Evolutionary conservation across 2,113 vertebrate species (phyloP), one percentile per base, ranked within the genome.

Genomic region (Mustela lutreola): DNA sequence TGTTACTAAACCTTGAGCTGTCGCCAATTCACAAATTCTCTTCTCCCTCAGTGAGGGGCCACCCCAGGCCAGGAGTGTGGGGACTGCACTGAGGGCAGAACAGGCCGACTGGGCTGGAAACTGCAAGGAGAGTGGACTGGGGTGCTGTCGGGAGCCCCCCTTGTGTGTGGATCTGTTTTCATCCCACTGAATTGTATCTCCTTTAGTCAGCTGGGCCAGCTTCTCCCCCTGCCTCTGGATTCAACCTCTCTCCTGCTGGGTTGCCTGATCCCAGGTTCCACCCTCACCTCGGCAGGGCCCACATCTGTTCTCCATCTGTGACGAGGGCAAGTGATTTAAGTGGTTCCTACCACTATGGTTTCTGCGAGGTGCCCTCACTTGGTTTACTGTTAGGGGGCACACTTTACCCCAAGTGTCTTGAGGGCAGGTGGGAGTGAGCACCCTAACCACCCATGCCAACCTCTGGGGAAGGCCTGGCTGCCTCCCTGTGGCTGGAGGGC

Each of bases 261-360:
- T 19, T 24, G 7, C 4, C 33, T 0, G 18, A 50, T 10, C 19
- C 7, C 11, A 5, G 78, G 1, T 3, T 24, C 26, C 4, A 14
- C 84, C 24, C 22, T 87, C 21, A 1, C 33, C 10, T 3, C 15
- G 26, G 15, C 4, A 31, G 33, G 65, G 50, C 16, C n/a, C 45
- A 24, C 45, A 3, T 19, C n/a, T 56, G 28, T 63, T 36, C 36
- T 12, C 18, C 7, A 16, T 24, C 71, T 63, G 53, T n/a, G 36
- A 48, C 28, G 4, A 63, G 56, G 24, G 36, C 11, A 5, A 6
- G 71, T 21, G 60, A 39, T 18, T 7, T 2, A 12, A 56, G 62
- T 48, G 1, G 6, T 15, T 39, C 60, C 24, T 45, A 24, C 24
- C 0, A 22, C 75, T 11, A 0, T 39, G 45, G 60, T 28, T 53